These are phyloP conservation scores for Abrostola tripartita DNA, from an alignment of 2,888 invertebrate species.

Conservation along the genomic window DNA sequence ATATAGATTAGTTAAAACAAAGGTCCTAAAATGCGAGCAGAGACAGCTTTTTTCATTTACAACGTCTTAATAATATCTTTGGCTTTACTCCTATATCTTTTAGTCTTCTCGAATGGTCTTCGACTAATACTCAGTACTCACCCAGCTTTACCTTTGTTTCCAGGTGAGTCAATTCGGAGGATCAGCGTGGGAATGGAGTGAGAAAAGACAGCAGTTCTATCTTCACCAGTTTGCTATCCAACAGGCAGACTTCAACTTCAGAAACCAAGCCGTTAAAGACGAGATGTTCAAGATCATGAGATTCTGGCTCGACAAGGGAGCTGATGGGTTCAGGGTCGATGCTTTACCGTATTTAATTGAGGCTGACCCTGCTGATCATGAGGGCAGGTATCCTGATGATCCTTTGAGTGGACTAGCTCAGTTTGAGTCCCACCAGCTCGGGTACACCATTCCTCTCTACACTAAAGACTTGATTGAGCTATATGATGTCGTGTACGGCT, in stretches of 20 bases:
- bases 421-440: constrained; percentile 84
- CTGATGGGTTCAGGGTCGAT: constrained; percentile 93
- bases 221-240: constrained; percentile 90
- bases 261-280: constrained; percentile 86
- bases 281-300: constrained; percentile 89
- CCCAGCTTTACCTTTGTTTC: constrained; percentile 19
- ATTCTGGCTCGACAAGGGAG: constrained; percentile 93
- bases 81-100: background rate
- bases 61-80: too few species aligned
- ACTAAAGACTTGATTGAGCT: constrained; percentile 89
- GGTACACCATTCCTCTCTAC: constrained; percentile 89
- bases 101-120: background rate
- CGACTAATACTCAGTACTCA: background rate
- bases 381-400: constrained; percentile 83
- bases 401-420: constrained; percentile 79
- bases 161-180: constrained; percentile 89
- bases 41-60: too few species aligned
- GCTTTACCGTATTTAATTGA: constrained; percentile 89
- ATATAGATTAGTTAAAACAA: too few species aligned
- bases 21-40: too few species aligned
- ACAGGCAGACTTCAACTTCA: constrained; percentile 91
- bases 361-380: constrained; percentile 77
- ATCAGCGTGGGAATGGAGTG: constrained; percentile 91
- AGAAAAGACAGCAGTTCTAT: constrained; percentile 90
- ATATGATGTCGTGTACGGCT: constrained; percentile 87